Base-by-base conservation (phyloP, 2,888 invertebrate genomes). In the Cephonodes hylas region DNA sequence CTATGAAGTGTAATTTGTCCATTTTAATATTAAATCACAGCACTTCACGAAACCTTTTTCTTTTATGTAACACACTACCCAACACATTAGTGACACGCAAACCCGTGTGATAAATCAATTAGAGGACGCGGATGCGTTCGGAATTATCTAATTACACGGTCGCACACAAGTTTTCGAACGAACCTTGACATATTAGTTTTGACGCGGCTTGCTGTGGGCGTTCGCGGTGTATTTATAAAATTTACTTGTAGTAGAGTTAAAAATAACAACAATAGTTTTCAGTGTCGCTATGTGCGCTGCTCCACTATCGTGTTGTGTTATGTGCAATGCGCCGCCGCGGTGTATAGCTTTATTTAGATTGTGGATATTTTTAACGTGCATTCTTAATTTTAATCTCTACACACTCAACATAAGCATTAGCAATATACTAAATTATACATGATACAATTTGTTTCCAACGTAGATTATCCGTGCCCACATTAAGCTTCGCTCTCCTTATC, bases 121-220 rank as follows among this genome's bases (percentile, higher is more conserved):
- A 72, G 69, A 75, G 71, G 72, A 72, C 66, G 68, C 70, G 70
- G 75, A 76, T 72, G 74, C 66, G 72, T 71, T 71, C 72, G 70
- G 73, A 76, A 76, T 79, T 78, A 72, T 70, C 73, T 81, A 81
- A 85, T 84, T 80, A 79, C 77, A 78, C 75, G 77, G 72, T 72
- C 81, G 78, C 80, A 78, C 81, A 83, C 74, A 79, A 72, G 45
- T 75, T 75, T 76, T 70, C 77, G 78, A 81, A 72, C 75, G 76
- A 81, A 85, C 89, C 89, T 90, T 90, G 90, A 88, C 86, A 88
- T 81, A 83, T 85, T 84, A 83, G 79, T 82, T 79, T 79, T 72
- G 76, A 68, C 69, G 75, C 64, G 72, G 84, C 79, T 15, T 45
- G 25, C 22, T 25, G 87, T 83, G 80, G 85, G 85, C 75, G 80